Evolutionary conservation across 2,888 invertebrate genomes (phyloP).

Genomic region (Lasioglossum villosulum): DNA sequence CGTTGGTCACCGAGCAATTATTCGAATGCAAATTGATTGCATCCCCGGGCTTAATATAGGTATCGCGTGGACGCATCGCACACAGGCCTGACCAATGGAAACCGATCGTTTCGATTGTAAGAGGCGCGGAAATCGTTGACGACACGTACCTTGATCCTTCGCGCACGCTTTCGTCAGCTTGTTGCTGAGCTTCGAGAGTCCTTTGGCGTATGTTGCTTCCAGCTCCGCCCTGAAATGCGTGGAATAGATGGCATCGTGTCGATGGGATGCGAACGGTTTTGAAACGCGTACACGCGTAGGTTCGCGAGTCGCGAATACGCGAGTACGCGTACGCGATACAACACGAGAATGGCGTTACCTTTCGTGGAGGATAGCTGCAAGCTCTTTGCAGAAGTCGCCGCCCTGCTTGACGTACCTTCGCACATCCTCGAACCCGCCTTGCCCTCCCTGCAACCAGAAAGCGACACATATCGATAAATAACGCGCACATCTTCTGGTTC

Average conservation of each 20-base stretch:
- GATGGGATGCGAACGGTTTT: background rate
- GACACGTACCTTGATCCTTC: conserved; percentile 84
- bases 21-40: background rate
- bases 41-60: background rate
- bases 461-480: background rate
- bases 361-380: conserved; percentile 95
- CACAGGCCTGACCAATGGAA: background rate
- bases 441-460: conserved; percentile 88
- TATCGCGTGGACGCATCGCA: background rate
- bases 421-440: conserved; percentile 97
- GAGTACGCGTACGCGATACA: too few relatives aligned
- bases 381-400: conserved; percentile 97
- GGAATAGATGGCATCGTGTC: background rate
- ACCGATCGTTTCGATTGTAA: background rate
- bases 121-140: background rate
- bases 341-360: conserved; percentile 86
- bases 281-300: background rate
- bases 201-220: conserved; percentile 96
- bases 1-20: background rate
- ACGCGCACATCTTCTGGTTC: background rate
- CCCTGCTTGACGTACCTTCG: conserved; percentile 97
- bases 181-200: conserved; percentile 93
- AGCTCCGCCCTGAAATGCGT: conserved; percentile 91
- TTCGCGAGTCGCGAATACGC: background rate
- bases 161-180: conserved; percentile 93